Conservation (phyloP, 2,113 vertebrate species). For the Nettapus auritus region DNA sequence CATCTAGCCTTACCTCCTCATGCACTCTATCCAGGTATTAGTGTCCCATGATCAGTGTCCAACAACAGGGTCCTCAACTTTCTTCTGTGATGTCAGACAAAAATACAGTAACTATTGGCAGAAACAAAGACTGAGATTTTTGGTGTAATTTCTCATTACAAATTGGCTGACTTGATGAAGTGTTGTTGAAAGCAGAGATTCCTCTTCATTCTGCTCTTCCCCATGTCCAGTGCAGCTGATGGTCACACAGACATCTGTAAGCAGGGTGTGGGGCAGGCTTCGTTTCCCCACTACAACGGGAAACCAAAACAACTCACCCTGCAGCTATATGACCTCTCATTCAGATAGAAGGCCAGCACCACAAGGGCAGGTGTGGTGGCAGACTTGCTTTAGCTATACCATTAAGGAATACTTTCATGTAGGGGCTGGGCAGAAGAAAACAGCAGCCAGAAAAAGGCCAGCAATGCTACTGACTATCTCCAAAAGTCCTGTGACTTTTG, state of each 20-base stretch:
- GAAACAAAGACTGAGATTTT: not conserved
- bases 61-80: not conserved
- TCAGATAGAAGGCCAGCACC: not conserved
- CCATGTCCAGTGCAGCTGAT: not conserved
- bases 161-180: not conserved
- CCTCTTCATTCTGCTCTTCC: not conserved
- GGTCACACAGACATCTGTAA: not conserved
- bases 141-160: not conserved
- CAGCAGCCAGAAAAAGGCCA: not conserved
- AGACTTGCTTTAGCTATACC: not conserved
- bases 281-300: rapidly evolving
- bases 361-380: rapidly evolving
- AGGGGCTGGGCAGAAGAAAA: not conserved
- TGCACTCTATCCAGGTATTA: not conserved
- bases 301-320: not conserved
- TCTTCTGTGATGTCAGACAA: not conserved
- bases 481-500: not conserved
- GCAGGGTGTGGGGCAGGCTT: not conserved
- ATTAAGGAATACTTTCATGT: not conserved
- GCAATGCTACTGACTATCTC: not conserved
- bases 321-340: not conserved
- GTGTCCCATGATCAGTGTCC: not conserved
- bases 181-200: not conserved
- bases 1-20: not conserved
- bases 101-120: not conserved